phyloP scores from a whole-genome alignment of 37 sponge, comb jelly and placozoan genomes.

The Spongilla lacustris region DNA sequence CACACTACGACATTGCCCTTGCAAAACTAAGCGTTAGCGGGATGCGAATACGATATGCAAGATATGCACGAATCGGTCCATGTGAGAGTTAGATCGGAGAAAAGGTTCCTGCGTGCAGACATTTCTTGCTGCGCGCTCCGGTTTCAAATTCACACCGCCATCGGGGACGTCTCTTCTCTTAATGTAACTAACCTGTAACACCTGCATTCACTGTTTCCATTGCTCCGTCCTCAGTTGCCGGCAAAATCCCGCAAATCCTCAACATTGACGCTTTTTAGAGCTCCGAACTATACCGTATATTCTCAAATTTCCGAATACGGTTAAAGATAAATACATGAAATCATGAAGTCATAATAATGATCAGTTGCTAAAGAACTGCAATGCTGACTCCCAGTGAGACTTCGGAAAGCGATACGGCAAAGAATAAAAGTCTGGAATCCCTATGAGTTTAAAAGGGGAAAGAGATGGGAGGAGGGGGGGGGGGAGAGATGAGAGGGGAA shows the following conservation, averaged over 20 bases:
- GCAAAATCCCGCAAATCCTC: background rate
- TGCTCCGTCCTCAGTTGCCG: background rate
- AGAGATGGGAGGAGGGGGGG: background rate
- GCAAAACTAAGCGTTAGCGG: background rate
- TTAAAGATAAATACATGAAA: background rate
- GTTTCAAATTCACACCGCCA: background rate
- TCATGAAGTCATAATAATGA: background rate
- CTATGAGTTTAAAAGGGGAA: background rate
- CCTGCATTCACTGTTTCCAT: background rate
- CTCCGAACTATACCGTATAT: background rate
- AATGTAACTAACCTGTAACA: background rate
- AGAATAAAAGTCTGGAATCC: background rate
- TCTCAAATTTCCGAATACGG: background rate
- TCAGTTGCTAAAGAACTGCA: conserved; percentile 50
- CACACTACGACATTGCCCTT: background rate
- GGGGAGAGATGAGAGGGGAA: background rate
- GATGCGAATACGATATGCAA: background rate
- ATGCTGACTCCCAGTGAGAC: conserved; percentile 61
- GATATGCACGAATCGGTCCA: background rate
- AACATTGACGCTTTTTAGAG: background rate
- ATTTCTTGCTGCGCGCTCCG: background rate
- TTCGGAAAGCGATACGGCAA: conserved; percentile 63
- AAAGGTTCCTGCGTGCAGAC: background rate
- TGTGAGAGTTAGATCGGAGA: background rate
- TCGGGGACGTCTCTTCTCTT: background rate